These are phyloP conservation scores for Struthidea cinerea DNA, from an alignment of 2,113 vertebrate genomes.

Conservation along the genomic window DNA sequence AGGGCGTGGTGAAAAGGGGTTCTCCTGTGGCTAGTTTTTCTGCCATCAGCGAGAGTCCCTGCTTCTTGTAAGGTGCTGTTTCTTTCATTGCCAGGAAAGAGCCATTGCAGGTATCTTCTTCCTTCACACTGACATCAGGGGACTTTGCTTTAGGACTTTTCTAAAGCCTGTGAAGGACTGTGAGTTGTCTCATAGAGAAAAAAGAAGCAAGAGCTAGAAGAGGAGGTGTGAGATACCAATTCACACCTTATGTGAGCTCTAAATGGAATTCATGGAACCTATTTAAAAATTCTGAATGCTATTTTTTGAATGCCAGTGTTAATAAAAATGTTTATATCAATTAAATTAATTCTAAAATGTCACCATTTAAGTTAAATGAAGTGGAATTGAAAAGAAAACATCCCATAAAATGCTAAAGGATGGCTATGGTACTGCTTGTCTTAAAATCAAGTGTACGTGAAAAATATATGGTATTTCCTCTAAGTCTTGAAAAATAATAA, in stretches of 20 bases:
- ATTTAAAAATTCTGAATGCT: not conserved
- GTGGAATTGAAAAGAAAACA: not conserved
- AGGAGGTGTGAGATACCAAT: not conserved
- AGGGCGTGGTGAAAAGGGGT: not conserved
- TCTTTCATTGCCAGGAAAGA: not conserved
- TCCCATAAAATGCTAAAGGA: not conserved
- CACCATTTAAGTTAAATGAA: not conserved
- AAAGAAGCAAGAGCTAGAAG: not conserved
- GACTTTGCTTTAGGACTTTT: not conserved
- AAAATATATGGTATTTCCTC: not conserved
- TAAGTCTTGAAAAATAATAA: not conserved
- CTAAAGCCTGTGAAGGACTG: not conserved
- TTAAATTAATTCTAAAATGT: not conserved
- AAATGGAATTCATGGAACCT: not conserved
- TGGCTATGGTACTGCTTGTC: not conserved
- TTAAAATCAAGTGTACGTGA: not conserved
- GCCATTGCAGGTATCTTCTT: not conserved
- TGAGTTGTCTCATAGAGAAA: not conserved
- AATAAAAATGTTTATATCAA: not conserved
- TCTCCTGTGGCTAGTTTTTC: not conserved
- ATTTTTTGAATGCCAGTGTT: not conserved
- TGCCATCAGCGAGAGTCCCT: not conserved
- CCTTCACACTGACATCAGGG: not conserved
- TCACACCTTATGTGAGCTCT: not conserved
- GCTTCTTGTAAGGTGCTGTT: not conserved